Percentiles rank a stretch among this genome's conserved stretches.
Evolutionary conservation across 30 jellyfish, hydroid and myxozoan genomes (phyloP).

Genomic region (Pseudorhiza aurosa): DNA sequence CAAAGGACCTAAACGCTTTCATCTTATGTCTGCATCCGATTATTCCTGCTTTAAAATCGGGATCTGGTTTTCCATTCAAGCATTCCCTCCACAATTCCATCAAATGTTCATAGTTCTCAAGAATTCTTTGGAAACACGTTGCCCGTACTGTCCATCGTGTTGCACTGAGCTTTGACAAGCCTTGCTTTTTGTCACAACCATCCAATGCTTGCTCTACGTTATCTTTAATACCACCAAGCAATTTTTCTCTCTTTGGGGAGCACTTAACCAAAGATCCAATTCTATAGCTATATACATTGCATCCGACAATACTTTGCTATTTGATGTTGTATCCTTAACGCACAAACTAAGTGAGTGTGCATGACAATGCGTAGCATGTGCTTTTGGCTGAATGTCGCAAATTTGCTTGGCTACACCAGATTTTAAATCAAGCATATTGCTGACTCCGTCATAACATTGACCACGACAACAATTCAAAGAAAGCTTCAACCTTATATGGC

Average conservation of each 20-base stretch:
- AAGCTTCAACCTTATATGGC: not conserved
- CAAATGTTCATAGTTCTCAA: constrained; percentile 47
- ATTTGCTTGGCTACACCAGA: constrained; percentile 69
- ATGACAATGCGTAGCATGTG: constrained; percentile 71
- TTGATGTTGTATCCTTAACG: not conserved
- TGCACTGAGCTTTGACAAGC: constrained; percentile 13
- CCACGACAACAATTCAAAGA: constrained; percentile 29
- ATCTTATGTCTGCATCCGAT: constrained; percentile 60
- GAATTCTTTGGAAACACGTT: constrained; percentile 48
- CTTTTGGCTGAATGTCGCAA: constrained; percentile 61
- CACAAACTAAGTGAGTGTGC: constrained; percentile 55
- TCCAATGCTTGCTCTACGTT: constrained; percentile 5
- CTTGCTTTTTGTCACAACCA: not conserved
- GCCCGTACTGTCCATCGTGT: constrained; percentile 83
- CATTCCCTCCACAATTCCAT: constrained; percentile 41
- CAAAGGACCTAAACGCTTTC: constrained; percentile 60
- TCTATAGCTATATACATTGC: not conserved
- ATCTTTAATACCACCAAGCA: constrained; percentile 38
- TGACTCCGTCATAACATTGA: constrained; percentile 66
- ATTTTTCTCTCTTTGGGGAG: constrained; percentile 50
- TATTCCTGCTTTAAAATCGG: constrained; percentile 65
- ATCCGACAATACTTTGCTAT: not conserved
- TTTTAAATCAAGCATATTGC: constrained; percentile 69
- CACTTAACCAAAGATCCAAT: constrained; percentile 23
- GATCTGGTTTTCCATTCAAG: constrained; percentile 36